phyloP scores from a whole-genome alignment of 2,888 invertebrate genomes.

The Orchesellides sinensis region DNA sequence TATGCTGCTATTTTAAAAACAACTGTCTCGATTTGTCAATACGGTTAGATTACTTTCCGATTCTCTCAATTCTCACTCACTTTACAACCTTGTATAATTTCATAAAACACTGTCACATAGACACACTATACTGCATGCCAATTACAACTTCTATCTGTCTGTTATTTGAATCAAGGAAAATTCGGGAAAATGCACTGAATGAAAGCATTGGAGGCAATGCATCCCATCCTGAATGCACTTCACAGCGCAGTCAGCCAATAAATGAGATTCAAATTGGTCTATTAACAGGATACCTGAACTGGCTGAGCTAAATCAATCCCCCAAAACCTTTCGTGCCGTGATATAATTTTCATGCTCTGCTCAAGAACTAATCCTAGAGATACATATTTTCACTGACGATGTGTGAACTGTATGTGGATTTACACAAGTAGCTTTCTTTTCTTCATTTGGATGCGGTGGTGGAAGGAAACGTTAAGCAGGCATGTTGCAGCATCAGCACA shows the following conservation, averaged over 20 bases:
- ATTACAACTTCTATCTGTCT: background rate
- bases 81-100: background rate
- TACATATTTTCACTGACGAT: too few species aligned
- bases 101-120: background rate
- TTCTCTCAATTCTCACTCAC: background rate
- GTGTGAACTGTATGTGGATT: background rate
- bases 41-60: background rate
- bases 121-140: background rate
- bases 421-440: too few species aligned
- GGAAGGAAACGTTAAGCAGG: background rate
- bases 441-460: background rate
- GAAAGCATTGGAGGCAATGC: background rate
- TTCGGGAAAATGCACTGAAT: background rate
- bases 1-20: too few species aligned
- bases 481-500: background rate
- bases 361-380: background rate
- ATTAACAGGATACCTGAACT: slow-evolving; percentile 9
- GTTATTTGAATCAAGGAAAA: too few species aligned
- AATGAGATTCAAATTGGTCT: slow-evolving; percentile 5
- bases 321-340: background rate
- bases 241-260: background rate
- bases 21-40: too few species aligned
- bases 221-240: background rate
- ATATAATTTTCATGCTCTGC: background rate
- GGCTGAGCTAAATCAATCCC: background rate